A percentile compares a stretch with the other conserved stretches of the same genome.
These are phyloP conservation scores for Phasianus colchicus DNA, from an alignment of 2,113 vertebrate species.

Conservation along the genomic window DNA sequence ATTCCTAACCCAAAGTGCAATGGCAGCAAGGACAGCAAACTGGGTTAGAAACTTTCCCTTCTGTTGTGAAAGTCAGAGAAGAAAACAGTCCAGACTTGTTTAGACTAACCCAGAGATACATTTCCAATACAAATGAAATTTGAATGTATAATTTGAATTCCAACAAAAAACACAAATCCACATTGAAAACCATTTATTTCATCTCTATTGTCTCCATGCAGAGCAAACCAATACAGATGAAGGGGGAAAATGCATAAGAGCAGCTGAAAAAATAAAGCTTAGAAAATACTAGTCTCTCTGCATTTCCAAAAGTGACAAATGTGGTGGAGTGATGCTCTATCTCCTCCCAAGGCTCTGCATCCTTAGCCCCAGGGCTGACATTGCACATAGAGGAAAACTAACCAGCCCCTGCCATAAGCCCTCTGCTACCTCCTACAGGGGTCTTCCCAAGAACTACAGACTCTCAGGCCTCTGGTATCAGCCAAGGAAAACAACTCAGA, in stretches of 20 bases:
- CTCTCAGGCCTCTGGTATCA: background rate
- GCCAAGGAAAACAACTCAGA: slow-evolving; percentile 55
- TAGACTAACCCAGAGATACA: background rate
- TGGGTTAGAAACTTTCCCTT: background rate
- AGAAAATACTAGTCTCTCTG: slow-evolving; percentile 67
- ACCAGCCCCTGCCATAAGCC: background rate
- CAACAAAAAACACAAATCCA: background rate
- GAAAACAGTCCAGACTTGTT: background rate
- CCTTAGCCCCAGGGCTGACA: background rate
- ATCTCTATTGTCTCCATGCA: slow-evolving; percentile 71
- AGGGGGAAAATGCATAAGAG: slow-evolving; percentile 54
- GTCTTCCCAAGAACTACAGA: slow-evolving; percentile 34
- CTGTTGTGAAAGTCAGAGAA: background rate
- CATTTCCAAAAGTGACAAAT: slow-evolving; percentile 65
- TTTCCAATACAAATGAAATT: background rate
- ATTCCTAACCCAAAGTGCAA: background rate
- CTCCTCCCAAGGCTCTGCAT: background rate
- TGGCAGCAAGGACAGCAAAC: background rate
- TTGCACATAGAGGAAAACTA: background rate
- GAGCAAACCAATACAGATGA: slow-evolving; percentile 72
- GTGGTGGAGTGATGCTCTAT: background rate
- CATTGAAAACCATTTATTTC: slow-evolving; percentile 60
- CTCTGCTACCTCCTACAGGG: slow-evolving; percentile 2
- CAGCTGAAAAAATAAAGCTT: slow-evolving; percentile 70
- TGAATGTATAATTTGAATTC: background rate